phyloP scores from a whole-genome alignment of 2,113 vertebrate genomes.

The Arothron firmamentum region DNA sequence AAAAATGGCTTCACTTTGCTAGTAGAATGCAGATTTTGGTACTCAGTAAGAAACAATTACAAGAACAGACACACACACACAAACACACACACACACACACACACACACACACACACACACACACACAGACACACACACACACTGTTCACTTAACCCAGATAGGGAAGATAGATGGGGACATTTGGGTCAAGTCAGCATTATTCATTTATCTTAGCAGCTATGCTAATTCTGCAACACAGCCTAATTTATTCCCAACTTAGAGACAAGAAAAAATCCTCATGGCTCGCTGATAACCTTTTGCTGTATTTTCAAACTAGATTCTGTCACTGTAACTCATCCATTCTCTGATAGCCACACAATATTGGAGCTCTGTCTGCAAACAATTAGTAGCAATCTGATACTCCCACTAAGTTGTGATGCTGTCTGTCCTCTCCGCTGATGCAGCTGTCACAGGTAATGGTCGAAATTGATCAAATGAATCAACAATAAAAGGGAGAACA shows the following conservation, averaged over 20 bases:
- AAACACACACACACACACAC: no score
- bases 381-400: conserved; percentile 45
- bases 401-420: conserved; percentile 20
- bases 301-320: conserved; percentile 1
- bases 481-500: conserved; percentile 22
- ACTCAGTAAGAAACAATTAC: no score
- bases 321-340: conserved; percentile 17
- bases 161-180: conserved; percentile 5
- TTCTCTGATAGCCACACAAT: conserved; percentile 33
- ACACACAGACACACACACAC: background rate
- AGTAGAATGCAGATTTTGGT: no score
- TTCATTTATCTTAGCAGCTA: conserved; percentile 8
- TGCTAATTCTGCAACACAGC: conserved; percentile 9
- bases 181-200: conserved; percentile 11
- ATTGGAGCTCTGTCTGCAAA: conserved; percentile 20
- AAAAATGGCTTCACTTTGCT: no score
- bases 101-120: background rate
- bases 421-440: background rate
- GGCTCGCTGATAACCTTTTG: background rate
- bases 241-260: conserved; percentile 7
- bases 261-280: background rate
- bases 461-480: conserved; percentile 53
- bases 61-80: no score
- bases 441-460: conserved; percentile 34
- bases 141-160: background rate